These are phyloP conservation scores for Mystacides longicornis DNA, from an alignment of 2,888 invertebrate species.

Conservation along the genomic window DNA sequence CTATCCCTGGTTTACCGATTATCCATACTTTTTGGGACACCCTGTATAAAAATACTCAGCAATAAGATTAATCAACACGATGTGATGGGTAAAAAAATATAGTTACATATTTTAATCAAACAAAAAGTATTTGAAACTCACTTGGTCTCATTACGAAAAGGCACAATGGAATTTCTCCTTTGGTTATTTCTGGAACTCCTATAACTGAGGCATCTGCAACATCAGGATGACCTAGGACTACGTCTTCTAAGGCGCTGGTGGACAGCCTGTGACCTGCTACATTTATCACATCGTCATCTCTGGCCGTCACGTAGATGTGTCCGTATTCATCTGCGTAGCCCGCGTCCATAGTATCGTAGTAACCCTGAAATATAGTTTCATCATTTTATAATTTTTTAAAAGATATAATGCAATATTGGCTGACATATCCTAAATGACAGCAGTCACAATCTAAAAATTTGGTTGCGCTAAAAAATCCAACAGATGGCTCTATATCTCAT, in stretches of 20 bases:
- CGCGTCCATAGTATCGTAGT: slow-evolving; percentile 93
- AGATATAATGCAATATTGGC: too few species aligned
- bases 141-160: slow-evolving; percentile 68
- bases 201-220: slow-evolving; percentile 84
- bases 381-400: too few species aligned
- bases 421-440: too few species aligned
- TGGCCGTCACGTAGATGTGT: slow-evolving; percentile 80
- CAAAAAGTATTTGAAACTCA: slow-evolving; percentile 12
- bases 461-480: too few species aligned
- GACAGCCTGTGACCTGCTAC: slow-evolving; percentile 90
- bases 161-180: slow-evolving; percentile 86
- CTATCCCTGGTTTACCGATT: too few species aligned
- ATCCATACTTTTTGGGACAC: too few species aligned
- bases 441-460: too few species aligned
- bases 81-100: too few species aligned
- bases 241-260: slow-evolving; percentile 85
- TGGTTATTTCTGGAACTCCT: slow-evolving; percentile 81
- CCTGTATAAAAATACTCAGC: too few species aligned
- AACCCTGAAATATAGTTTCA: slow-evolving; percentile 71
- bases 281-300: slow-evolving; percentile 93
- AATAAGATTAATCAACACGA: too few species aligned
- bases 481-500: too few species aligned
- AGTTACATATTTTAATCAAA: too few species aligned
- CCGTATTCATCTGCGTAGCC: slow-evolving; percentile 79
- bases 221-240: slow-evolving; percentile 77